These are phyloP conservation scores for Ctenosaura bakeri DNA, from an alignment of 2,797 vertebrate genomes.

Conservation along the genomic window DNA sequence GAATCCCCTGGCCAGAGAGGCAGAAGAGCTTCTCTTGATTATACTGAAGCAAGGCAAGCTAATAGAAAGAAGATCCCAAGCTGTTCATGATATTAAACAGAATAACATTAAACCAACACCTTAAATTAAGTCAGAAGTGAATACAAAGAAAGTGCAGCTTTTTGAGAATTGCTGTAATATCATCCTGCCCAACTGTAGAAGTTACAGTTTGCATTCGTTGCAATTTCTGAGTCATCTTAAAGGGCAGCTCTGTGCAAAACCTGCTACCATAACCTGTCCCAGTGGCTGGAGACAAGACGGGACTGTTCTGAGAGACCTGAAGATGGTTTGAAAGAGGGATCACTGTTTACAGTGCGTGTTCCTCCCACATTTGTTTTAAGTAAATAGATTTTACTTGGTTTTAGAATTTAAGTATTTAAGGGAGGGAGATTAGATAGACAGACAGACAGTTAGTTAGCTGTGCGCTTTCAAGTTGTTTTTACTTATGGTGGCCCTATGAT, in stretches of 20 bases:
- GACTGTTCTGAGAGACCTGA: not conserved
- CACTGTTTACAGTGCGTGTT: not conserved
- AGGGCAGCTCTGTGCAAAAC: not conserved
- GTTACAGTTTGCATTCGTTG: not conserved
- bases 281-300: not conserved
- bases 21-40: not conserved
- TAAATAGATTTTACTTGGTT: not conserved
- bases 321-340: not conserved
- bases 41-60: not conserved
- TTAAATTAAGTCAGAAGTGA: not conserved
- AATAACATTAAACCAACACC: not conserved
- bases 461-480: too few species aligned
- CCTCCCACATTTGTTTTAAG: not conserved
- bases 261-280: not conserved
- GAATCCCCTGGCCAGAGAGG: too few species aligned
- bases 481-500: too few species aligned
- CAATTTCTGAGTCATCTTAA: not conserved
- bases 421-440: too few species aligned
- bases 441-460: too few species aligned
- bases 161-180: not conserved
- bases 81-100: not conserved
- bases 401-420: too few species aligned
- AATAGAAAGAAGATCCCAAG: not conserved
- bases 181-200: not conserved
- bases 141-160: not conserved